Evolutionary conservation across 2,888 invertebrate species (phyloP).

Genomic region (Catocala fraxini): DNA sequence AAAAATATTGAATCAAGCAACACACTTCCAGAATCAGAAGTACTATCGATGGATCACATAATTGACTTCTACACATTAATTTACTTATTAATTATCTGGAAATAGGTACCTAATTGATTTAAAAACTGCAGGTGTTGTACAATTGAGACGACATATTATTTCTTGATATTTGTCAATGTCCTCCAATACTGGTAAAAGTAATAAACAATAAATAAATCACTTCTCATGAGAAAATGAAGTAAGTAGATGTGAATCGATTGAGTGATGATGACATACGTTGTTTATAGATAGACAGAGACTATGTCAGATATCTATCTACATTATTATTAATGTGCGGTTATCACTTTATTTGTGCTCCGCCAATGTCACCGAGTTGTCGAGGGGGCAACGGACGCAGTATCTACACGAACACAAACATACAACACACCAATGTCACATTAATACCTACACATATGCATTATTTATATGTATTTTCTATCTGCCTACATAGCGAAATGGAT

Average conservation of each 20-base stretch:
- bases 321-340: constrained; percentile 78
- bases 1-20: too few species aligned
- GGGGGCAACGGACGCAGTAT: constrained; percentile 85
- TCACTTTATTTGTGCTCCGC: constrained; percentile 82
- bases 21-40: too few species aligned
- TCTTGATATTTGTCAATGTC: too few species aligned
- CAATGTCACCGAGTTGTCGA: constrained; percentile 86
- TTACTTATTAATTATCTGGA: too few species aligned
- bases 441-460: constrained; percentile 58
- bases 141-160: too few species aligned
- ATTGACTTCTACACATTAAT: too few species aligned
- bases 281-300: constrained; percentile 56
- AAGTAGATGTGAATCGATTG: constrained; percentile 31
- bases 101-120: too few species aligned
- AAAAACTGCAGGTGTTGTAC: too few species aligned
- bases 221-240: background rate
- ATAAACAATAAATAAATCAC: too few species aligned
- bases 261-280: constrained; percentile 55
- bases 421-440: constrained; percentile 57
- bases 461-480: constrained; percentile 62
- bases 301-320: constrained; percentile 62
- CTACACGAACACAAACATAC: constrained; percentile 69
- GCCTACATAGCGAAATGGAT: constrained; percentile 66
- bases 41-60: too few species aligned
- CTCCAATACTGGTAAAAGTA: too few species aligned